These are phyloP conservation scores for Gasteruption jaculator DNA, from an alignment of 2,888 invertebrate species.

Conservation along the genomic window DNA sequence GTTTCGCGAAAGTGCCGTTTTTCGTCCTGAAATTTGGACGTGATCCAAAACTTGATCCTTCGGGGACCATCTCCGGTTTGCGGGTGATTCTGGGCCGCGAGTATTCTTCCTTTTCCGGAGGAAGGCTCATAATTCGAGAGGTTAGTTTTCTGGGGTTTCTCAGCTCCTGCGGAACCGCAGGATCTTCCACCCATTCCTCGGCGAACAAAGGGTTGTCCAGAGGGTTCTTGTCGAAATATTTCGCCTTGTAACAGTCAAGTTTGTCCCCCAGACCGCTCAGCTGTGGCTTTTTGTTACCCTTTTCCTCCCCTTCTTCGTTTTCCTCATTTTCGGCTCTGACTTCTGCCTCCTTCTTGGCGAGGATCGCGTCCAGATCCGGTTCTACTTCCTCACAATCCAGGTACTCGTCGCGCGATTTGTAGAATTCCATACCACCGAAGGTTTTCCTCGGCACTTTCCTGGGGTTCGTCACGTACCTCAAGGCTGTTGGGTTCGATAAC, in stretches of 20 bases:
- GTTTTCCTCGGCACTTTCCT: constrained; percentile 62
- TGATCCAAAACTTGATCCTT: no score
- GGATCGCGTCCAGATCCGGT: constrained; percentile 35
- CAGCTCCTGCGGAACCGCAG: constrained; percentile 33
- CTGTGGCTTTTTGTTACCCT: constrained; percentile 46
- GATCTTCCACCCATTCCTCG: constrained; percentile 42
- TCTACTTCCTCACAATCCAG: constrained; percentile 47
- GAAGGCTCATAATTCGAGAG: constrained; percentile 31
- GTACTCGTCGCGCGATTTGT: constrained; percentile 57
- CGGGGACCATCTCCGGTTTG: constrained; percentile 36
- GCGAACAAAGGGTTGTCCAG: constrained; percentile 70
- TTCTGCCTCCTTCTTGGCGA: no score
- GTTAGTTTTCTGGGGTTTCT: constrained; percentile 32
- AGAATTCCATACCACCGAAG: constrained; percentile 66
- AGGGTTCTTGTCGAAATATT: constrained; percentile 72
- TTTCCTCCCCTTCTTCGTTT: constrained; percentile 35
- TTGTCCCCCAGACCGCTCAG: constrained; percentile 66
- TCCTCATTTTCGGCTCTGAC: no score
- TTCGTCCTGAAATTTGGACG: no score
- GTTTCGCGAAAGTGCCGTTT: no score
- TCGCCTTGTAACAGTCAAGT: constrained; percentile 69
- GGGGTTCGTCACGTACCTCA: constrained; percentile 65
- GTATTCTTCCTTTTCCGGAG: constrained; percentile 29
- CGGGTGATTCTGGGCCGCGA: constrained; percentile 31
- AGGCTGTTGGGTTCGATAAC: constrained; percentile 58